Evolutionary conservation across 2,888 invertebrate genomes (phyloP).

Genomic region (Neelides folsomi): DNA sequence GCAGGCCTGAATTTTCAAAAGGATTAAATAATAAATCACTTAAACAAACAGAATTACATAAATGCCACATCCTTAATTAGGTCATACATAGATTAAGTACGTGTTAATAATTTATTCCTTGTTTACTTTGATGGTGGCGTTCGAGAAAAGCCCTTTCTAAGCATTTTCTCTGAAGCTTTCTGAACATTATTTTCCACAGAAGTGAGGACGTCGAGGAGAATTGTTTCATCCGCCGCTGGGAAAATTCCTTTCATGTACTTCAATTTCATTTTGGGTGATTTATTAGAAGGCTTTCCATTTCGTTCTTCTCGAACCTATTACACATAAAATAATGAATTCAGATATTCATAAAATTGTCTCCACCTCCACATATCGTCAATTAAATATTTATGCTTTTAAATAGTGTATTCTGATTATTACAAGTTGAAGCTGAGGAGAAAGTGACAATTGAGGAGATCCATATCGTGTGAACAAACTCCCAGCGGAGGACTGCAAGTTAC

Average conservation of each 20-base stretch:
- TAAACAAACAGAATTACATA: not conserved
- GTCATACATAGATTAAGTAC: not conserved
- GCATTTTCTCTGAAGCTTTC: constrained; percentile 66
- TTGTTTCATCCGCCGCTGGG: constrained; percentile 75
- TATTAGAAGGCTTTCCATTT: constrained; percentile 22
- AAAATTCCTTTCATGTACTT: constrained; percentile 88
- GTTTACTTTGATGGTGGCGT: constrained; percentile 44
- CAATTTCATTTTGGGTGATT: constrained; percentile 70
- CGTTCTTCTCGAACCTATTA: constrained; percentile 24
- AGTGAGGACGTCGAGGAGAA: constrained; percentile 67
- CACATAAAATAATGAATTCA: constrained; percentile 11
- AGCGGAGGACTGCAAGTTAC: constrained; percentile 30
- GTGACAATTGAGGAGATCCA: constrained; percentile 27
- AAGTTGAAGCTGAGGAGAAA: constrained; percentile 32
- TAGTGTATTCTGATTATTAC: constrained; percentile 8
- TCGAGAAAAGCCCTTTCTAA: constrained; percentile 68
- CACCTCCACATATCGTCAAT: not conserved
- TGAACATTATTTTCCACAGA: constrained; percentile 84
- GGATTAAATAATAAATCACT: not conserved
- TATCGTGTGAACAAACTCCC: constrained; percentile 31
- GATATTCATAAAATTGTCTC: not conserved
- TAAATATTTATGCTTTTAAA: not conserved
- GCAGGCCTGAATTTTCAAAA: constrained; percentile 23
- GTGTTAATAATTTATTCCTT: not conserved
- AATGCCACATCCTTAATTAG: not conserved